Evolutionary conservation across 2,888 invertebrate species (phyloP), one percentile per base, ranked within the genome.

Genomic region (Hypomecis punctinalis): DNA sequence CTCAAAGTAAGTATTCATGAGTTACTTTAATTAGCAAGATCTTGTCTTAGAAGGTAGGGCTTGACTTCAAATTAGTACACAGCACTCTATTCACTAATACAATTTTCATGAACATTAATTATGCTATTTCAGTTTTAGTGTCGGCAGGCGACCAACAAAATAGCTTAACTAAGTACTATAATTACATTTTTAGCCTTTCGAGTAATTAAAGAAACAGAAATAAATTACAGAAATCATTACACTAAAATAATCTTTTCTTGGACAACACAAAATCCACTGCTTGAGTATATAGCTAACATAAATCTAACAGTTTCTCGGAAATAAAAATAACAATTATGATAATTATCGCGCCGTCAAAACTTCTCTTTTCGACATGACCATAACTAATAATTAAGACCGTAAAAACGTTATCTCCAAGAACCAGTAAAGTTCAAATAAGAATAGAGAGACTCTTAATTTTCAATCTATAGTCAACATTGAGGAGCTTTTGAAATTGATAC

Each of bases 341-440:
- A 87, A 90, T 90, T 89, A 88, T 88, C 86, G 80, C 84, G 74
- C 86, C 80, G 84, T 82, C 85, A 81, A 79, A 76, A 79, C 76
- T 77, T 78, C 80, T 76, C 78, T 83, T 83, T 80, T 77, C 78
- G 80, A 81, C 83, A 82, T 76, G 77, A 75, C 81, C 77, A 81
- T 87, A 89, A 85, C 84, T 68, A 86, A 89, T 89, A 88, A 91
- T 91, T 89, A 89, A 86, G 85, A 82, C 81, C 78, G 80, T 89
- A 86, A 88, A 86, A 86, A 79, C 77, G 83, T 86, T 91, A 90
- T 88, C 89, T 85, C 72, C 80, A 78, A 76, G 76, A 85, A 87
- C 88, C 84, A 89, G 89, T 88, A 88, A 88, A 81, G 89, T 86
- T 85, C 86, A 83, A 86, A 90, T 85, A 87, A 86, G 86, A 89